These are phyloP conservation scores for Psittacara wagleri DNA, from an alignment of 2,113 vertebrate species.

Conservation along the genomic window DNA sequence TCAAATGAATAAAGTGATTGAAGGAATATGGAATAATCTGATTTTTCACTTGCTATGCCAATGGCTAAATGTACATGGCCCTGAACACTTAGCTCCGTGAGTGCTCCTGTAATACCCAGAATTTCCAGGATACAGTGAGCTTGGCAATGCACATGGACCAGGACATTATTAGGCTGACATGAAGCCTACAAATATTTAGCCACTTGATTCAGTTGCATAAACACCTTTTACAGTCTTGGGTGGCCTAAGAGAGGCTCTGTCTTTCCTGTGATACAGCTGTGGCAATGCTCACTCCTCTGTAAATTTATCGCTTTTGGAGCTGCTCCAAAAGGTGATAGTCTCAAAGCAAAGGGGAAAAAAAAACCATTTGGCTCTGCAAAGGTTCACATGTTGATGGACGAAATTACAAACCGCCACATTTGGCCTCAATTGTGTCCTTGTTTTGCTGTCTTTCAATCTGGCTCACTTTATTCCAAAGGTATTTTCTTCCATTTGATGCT, in stretches of 20 bases:
- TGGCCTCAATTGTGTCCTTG: background rate
- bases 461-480: background rate
- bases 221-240: background rate
- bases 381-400: background rate
- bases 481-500: background rate
- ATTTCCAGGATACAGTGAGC: background rate
- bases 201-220: background rate
- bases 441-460: background rate
- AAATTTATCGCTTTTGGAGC: background rate
- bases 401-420: background rate
- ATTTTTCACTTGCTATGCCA: background rate
- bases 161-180: background rate
- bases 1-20: accelerated
- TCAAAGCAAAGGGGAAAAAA: background rate
- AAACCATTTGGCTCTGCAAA: background rate
- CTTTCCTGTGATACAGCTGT: accelerated
- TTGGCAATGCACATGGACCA: background rate
- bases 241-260: background rate
- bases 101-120: background rate
- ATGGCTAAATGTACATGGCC: accelerated
- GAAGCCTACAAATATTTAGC: background rate
- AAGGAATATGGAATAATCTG: background rate
- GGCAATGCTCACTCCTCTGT: background rate
- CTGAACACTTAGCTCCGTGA: background rate
- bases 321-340: background rate